Conservation (phyloP, 2,888 invertebrate species). For the Eumerus sabulonum region DNA sequence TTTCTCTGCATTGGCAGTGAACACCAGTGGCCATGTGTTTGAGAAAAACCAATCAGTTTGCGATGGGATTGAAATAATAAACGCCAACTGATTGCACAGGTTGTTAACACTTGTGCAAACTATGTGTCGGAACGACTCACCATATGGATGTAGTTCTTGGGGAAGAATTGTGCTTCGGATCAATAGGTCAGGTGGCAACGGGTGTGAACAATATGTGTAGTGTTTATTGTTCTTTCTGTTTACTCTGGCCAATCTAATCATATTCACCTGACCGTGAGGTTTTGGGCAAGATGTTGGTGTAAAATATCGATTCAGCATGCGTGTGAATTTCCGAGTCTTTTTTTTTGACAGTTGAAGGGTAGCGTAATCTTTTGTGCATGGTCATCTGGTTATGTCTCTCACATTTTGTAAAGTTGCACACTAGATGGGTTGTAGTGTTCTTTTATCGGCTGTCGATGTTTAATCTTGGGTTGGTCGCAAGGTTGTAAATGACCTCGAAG, state of each 20-base stretch:
- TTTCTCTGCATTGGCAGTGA: constrained; percentile 37
- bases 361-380: too few species aligned
- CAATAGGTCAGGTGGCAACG: constrained; percentile 30
- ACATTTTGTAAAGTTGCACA: too few species aligned
- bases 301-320: not conserved
- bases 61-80: constrained; percentile 57
- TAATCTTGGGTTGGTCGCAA: too few species aligned
- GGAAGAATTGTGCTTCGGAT: too few species aligned
- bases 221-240: constrained; percentile 47
- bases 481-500: too few species aligned
- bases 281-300: constrained; percentile 6
- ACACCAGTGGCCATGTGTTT: constrained; percentile 36
- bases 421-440: too few species aligned
- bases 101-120: constrained; percentile 43
- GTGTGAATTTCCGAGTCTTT: not conserved
- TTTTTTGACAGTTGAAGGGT: too few species aligned
- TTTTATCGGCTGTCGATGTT: too few species aligned
- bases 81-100: constrained; percentile 51
- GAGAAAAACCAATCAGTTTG: constrained; percentile 59
- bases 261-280: constrained; percentile 39
- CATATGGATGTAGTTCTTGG: constrained; percentile 25
- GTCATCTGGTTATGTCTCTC: too few species aligned
- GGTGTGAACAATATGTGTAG: constrained; percentile 50
- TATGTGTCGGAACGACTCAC: constrained; percentile 13
- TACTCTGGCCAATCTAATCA: constrained; percentile 13